Evolutionary conservation across 2,888 invertebrate genomes (phyloP), one percentile per base, ranked within the genome.

Genomic region (Mesoligia furuncula): DNA sequence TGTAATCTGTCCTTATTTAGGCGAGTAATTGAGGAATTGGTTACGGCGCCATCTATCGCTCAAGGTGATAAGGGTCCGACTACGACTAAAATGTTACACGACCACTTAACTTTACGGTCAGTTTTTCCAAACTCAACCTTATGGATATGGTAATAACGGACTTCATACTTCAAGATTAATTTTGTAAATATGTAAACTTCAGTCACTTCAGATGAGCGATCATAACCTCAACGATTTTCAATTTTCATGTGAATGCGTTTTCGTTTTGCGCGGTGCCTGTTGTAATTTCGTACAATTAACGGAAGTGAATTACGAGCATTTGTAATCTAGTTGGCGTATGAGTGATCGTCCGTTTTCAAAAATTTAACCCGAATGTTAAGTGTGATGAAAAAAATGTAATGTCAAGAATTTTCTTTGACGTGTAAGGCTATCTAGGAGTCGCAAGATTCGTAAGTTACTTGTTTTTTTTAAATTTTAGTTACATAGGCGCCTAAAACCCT

Each of bases 201-300:
- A 71, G 73, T 80, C 73, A 85, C 73, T 83, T 85, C 66, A 68
- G 71, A 80, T 73, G 68, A 71, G 59, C 57, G 73, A 77, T 73
- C 70, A 64, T 86, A 85, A 86, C 85, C 85, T 85, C 68, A 65
- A 79, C 73, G 69, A 81, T 81, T 85, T 66, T 67, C 57, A 72
- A 84, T 65, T 76, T 85, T 87, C 85, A 79, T 79, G 87, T 66
- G 87, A 84, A 79, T 84, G 81, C 42, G 69, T 57, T 77, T 84
- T 68, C 27, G 72, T 62, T 76, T 76, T 85, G 62, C 24, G 51
- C 45, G 27, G 24, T 73, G 67, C 64, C 2, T 51, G 61, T 24
- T 80, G 42, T 48, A 70, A 36, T 75, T 71, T 51, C 39, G 39
- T 70, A 54, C 11, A 51, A 57, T 20, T 65, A 62, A 54, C 45